Base-by-base conservation (phyloP, 37 sponge, comb jelly and placozoan genomes). In the Cladorhizidae sp. region DNA sequence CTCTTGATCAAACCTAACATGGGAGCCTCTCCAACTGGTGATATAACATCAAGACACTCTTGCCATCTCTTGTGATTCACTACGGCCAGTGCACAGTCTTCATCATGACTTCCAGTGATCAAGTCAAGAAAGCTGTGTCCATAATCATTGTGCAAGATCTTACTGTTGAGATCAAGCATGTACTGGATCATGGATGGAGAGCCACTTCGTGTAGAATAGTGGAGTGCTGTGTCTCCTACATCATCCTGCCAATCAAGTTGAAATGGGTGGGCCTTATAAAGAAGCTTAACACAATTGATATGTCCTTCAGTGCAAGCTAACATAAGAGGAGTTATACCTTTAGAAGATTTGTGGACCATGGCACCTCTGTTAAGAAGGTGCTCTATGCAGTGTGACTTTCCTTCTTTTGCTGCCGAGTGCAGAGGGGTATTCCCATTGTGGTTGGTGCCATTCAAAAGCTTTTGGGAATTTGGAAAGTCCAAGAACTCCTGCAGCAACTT, bases 331-430 rank as follows among this genome's bases (percentile, higher is more conserved):
- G 90, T 85, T 18, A 63, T 45, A 17, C 96, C 96, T 31, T 1
- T 15, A 51, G 51, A 55, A 72, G 82, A 84, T 23, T 77, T 83
- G 68, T 84, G 93, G 29, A 87, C 18, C 75, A 95, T 83, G 14
- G 93, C 93, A 57, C 96, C 96, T 40, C 72, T 72, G 28, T 77
- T 69, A 15, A 95, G 85, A 0, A 95, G 86, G 22, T 92, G 59
- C 54, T 92, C 88, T 18, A 93, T 78, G 38, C 88, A 85, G 0
- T 79, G 77, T 5, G 33, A 25, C 49, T 91, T 68, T 0, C 96
- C 96, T 25, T 72, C 29, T 0, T 0, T n/a, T 22, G 93, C 86
- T 54, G 93, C 96, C 22, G 36, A 23, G 63, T 95, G 96, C 17
- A 95, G 87, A 2, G 96, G 93, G 9, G 96, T 95, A 21, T 0